Conservation (phyloP, 2,113 vertebrate genomes). For the Vimba vimba region DNA sequence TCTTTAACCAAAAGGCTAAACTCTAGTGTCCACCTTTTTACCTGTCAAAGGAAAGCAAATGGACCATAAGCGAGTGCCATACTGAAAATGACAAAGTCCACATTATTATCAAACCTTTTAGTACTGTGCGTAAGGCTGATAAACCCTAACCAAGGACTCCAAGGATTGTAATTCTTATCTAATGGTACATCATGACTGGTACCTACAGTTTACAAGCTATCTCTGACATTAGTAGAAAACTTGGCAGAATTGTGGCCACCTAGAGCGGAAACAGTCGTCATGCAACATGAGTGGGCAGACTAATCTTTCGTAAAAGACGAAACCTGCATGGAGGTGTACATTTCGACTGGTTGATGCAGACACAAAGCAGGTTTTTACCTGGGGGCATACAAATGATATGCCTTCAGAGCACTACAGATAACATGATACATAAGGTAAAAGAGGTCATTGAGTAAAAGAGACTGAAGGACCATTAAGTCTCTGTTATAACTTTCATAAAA, state of each 20-base stretch:
- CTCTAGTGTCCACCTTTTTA: neutral
- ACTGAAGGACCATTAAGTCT: neutral
- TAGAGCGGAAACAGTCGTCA: constrained; percentile 18
- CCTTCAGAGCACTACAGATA: constrained; percentile 30
- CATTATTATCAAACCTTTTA: constrained; percentile 53
- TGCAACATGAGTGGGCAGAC: constrained; percentile 41
- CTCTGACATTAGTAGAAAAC: constrained; percentile 32
- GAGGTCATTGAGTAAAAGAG: constrained; percentile 16
- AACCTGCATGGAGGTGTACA: constrained; percentile 43
- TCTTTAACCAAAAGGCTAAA: neutral
- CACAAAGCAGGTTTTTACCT: constrained; percentile 53
- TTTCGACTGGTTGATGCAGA: constrained; percentile 43
- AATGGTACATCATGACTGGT: constrained; percentile 42
- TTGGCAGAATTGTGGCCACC: constrained; percentile 33
- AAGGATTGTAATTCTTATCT: constrained; percentile 51
- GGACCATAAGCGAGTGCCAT: neutral
- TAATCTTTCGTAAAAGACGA: constrained; percentile 40
- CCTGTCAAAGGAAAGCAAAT: neutral
- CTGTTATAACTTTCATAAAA: neutral
- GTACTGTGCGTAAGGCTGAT: constrained; percentile 18
- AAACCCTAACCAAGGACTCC: constrained; percentile 37
- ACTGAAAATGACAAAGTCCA: constrained; percentile 55
- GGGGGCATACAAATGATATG: neutral
- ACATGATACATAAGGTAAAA: constrained; percentile 18
- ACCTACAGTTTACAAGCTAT: constrained; percentile 18